Evolutionary conservation across 2,888 invertebrate species (phyloP).

Genomic region (Coelogynopora nodosa): DNA sequence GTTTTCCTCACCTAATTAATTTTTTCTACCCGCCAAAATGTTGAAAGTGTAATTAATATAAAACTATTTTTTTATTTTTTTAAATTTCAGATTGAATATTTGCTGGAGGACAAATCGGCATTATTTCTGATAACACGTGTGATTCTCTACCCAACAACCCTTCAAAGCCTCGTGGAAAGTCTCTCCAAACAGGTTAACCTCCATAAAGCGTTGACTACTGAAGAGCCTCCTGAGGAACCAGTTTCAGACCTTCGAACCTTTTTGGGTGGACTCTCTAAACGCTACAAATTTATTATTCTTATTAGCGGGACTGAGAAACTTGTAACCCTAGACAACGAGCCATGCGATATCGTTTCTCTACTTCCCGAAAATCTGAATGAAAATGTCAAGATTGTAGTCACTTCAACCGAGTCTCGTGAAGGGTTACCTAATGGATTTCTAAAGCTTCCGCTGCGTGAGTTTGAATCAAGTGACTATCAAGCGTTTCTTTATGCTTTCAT

Average conservation of each 20-base stretch:
- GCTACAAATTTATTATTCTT: not conserved
- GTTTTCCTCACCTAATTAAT: too few relatives aligned
- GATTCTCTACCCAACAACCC: not conserved
- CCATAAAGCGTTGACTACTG: not conserved
- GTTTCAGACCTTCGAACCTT: not conserved
- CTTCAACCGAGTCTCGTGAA: not conserved
- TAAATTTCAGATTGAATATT: not conserved
- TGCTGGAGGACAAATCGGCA: not conserved
- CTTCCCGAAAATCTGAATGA: constrained; percentile 10
- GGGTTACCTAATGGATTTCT: not conserved
- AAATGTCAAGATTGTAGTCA: constrained; percentile 38
- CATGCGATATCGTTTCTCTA: not conserved
- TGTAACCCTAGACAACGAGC: not conserved
- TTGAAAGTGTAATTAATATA: not conserved
- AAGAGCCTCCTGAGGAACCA: not conserved
- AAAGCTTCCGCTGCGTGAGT: constrained; percentile 34
- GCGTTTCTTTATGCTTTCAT: constrained; percentile 43
- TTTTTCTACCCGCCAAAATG: too few relatives aligned
- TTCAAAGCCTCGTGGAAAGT: not conserved
- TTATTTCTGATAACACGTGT: not conserved
- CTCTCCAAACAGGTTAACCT: constrained; percentile 4
- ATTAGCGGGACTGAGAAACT: constrained; percentile 22
- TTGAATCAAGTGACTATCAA: constrained; percentile 9
- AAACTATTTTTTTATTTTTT: not conserved
- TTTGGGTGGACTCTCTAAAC: not conserved